Percentiles rank a stretch among this genome's conserved stretches.
phyloP scores from a whole-genome alignment of 35 echinoderm and acorn worm species.

The Lytechinus variegatus region DNA sequence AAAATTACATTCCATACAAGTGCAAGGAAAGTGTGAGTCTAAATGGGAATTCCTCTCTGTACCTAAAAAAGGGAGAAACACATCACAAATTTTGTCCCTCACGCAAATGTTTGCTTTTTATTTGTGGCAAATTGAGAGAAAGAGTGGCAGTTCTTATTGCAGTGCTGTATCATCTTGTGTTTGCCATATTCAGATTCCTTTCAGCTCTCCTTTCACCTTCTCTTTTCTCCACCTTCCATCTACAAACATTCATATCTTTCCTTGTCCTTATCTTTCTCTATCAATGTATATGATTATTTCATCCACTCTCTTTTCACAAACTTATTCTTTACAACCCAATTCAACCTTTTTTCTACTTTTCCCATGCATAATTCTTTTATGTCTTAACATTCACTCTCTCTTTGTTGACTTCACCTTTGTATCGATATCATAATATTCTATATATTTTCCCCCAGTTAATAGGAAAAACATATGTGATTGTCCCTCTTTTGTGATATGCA shows the following conservation, averaged over 20 bases:
- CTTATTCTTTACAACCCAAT: neutral
- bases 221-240: neutral
- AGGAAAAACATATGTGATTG: too few relatives aligned
- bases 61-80: neutral
- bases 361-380: too few relatives aligned
- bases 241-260: neutral
- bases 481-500: too few relatives aligned
- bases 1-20: too few relatives aligned
- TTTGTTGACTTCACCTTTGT: too few relatives aligned
- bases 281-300: neutral
- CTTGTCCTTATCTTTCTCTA: neutral
- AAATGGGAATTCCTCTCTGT: neutral
- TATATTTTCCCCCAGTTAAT: too few relatives aligned
- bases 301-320: neutral
- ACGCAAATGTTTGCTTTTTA: neutral
- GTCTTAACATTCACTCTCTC: too few relatives aligned
- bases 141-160: conserved; percentile 10
- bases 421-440: too few relatives aligned
- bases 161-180: neutral
- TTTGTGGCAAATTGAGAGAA: neutral
- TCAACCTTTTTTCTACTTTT: neutral
- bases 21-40: neutral
- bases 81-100: conserved; percentile 3
- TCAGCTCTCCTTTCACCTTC: neutral
- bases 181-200: neutral